phyloP scores from a whole-genome alignment of 1,140 invertebrate species.

The Anoplophora glabripennis region DNA sequence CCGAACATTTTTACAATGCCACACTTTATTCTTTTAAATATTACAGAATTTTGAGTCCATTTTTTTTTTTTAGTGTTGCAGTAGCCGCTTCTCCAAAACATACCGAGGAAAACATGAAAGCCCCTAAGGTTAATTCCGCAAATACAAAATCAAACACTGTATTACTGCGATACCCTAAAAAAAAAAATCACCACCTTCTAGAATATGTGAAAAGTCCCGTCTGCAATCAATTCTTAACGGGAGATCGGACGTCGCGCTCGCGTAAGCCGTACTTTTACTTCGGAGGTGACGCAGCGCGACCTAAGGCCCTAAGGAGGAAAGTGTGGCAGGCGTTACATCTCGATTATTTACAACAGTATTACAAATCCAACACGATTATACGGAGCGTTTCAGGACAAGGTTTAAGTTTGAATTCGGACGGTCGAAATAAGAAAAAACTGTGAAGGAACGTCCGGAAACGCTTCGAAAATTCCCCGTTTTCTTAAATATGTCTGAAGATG shows the following conservation, averaged over 20 bases:
- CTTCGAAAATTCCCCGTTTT: too few relatives aligned
- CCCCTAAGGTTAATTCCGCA: not conserved
- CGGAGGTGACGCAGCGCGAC: too few relatives aligned
- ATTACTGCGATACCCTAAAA: conserved; percentile 1
- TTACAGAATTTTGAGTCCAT: conserved; percentile 2
- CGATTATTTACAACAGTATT: too few relatives aligned
- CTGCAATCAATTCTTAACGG: not conserved
- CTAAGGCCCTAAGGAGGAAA: too few relatives aligned
- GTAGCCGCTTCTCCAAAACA: conserved; percentile 23
- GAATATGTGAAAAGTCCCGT: not conserved
- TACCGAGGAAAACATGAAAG: conserved; percentile 6
- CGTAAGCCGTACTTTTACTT: too few relatives aligned
- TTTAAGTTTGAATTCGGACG: too few relatives aligned
- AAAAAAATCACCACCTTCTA: not conserved
- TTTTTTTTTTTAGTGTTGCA: conserved; percentile 3
- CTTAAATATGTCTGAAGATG: too few relatives aligned
- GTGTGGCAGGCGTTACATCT: too few relatives aligned
- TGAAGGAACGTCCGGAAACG: too few relatives aligned
- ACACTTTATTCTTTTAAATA: conserved; percentile 1
- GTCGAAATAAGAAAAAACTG: too few relatives aligned
- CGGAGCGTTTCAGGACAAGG: too few relatives aligned
- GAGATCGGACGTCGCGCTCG: not conserved
- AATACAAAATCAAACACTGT: not conserved
- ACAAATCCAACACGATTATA: too few relatives aligned
- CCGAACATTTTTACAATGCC: conserved; percentile 32